Conservation (phyloP, 1,140 invertebrate genomes). For the Drosophila bocqueti region DNA sequence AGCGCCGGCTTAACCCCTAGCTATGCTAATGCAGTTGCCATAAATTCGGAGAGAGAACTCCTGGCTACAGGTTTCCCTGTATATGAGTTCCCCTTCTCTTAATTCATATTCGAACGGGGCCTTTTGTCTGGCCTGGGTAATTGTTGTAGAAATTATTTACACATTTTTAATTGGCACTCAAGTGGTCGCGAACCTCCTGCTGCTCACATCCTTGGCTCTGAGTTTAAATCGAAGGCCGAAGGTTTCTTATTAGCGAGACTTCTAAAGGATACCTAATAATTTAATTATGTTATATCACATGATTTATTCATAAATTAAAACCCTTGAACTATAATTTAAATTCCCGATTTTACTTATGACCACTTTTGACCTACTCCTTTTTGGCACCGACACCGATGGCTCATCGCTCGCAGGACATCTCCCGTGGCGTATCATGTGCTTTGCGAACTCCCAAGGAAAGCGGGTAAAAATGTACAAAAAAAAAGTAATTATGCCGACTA, state of each 20-base stretch:
- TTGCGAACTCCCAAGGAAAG: conserved; percentile 14
- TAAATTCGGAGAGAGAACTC: conserved; percentile 45
- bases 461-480: conserved; percentile 32
- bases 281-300: not conserved
- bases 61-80: conserved; percentile 57
- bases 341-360: not conserved
- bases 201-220: conserved; percentile 3
- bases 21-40: conserved; percentile 77
- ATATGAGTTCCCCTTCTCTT: conserved; percentile 2
- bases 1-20: conserved; percentile 24
- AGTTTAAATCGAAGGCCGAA: conserved; percentile 14
- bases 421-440: conserved; percentile 47
- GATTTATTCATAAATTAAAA: not conserved
- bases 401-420: conserved; percentile 8
- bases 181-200: conserved; percentile 69
- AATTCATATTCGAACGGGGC: conserved; percentile 45
- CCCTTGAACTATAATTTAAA: not conserved
- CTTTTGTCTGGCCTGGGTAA: conserved; percentile 64
- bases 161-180: conserved; percentile 81
- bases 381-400: conserved; percentile 31
- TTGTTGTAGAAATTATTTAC: conserved; percentile 80
- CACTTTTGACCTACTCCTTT: conserved; percentile 42
- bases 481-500: conserved; percentile 84
- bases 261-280: too few relatives aligned
- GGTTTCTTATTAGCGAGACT: conserved; percentile 4